These are phyloP conservation scores for Lophotis ruficrista DNA, from an alignment of 2,113 vertebrate genomes.

Conservation along the genomic window DNA sequence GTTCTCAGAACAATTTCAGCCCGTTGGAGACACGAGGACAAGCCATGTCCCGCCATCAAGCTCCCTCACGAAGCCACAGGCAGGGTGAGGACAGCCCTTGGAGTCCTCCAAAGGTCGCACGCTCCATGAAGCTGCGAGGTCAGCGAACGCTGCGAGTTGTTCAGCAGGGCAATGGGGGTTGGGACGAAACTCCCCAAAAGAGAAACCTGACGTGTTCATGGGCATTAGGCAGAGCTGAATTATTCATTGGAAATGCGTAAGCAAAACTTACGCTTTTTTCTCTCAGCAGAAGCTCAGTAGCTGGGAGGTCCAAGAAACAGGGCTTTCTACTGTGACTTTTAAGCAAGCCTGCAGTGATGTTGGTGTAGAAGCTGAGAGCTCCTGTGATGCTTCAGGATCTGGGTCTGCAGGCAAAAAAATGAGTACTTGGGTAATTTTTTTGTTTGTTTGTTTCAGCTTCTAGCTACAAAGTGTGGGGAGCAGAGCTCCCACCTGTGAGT, in stretches of 20 bases:
- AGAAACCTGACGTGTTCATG: background rate
- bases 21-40: accelerated
- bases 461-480: background rate
- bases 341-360: background rate
- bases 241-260: background rate
- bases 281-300: background rate
- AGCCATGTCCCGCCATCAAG: background rate
- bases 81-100: background rate
- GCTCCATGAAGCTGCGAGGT: background rate
- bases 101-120: background rate
- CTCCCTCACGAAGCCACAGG: accelerated
- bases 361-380: background rate
- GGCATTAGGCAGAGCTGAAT: background rate
- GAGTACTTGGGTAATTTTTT: too few relatives aligned
- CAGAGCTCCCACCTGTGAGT: background rate
- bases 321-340: background rate
- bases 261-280: background rate
- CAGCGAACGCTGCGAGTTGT: accelerated
- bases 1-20: background rate
- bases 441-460: background rate
- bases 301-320: background rate
- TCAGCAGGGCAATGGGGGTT: accelerated
- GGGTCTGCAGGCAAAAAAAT: background rate
- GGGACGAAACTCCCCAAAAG: background rate
- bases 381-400: background rate